Percentiles rank a stretch among this genome's conserved stretches.
phyloP scores from a whole-genome alignment of 2,113 vertebrate genomes.

The Ceyx cyanopectus region DNA sequence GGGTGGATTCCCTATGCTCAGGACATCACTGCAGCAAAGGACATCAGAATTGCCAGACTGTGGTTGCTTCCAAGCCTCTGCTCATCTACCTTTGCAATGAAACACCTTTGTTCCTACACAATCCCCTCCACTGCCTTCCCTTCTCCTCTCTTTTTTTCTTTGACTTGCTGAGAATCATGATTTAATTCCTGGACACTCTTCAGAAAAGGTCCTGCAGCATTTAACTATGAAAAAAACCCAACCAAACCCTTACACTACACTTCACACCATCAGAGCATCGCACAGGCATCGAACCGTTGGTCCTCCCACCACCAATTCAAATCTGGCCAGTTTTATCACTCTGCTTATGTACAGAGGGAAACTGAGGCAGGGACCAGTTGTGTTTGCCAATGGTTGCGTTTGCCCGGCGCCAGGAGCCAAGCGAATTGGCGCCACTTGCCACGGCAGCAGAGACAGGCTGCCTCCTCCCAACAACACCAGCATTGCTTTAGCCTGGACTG shows the following conservation, averaged over 20 bases:
- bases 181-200: not conserved
- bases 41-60: not conserved
- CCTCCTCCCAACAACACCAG: not conserved
- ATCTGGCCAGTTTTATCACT: not conserved
- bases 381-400: rapidly evolving
- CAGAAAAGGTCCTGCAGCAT: not conserved
- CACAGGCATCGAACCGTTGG: not conserved
- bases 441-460: not conserved
- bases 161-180: not conserved
- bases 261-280: not conserved
- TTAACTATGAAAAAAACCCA: rapidly evolving
- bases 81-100: not conserved
- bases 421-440: rapidly evolving
- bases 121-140: not conserved
- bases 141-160: not conserved
- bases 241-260: rapidly evolving
- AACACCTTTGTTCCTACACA: not conserved
- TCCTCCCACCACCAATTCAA: not conserved
- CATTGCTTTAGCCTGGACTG: not conserved
- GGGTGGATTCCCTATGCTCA: not conserved
- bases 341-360: not conserved
- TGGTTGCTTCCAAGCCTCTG: not conserved
- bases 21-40: not conserved
- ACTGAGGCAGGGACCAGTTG: not conserved
- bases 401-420: not conserved